Conservation (phyloP, 2,113 vertebrate species). For the Bungarus multicinctus region DNA sequence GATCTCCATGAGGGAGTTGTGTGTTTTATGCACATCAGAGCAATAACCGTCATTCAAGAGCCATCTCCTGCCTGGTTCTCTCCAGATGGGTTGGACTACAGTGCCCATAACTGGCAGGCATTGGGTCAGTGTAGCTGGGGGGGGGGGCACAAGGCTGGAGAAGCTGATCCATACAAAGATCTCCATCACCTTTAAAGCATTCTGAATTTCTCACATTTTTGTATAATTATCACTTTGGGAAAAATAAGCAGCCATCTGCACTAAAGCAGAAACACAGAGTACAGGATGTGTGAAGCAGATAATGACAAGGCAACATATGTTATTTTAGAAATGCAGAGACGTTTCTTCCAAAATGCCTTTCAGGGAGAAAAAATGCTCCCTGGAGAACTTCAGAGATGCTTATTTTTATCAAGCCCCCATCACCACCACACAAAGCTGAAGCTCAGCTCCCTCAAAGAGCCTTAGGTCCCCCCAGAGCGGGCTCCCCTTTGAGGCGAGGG, state of each 20-base stretch:
- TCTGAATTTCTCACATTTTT: neutral
- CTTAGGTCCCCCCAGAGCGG: neutral
- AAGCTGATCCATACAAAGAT: neutral
- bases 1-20: neutral
- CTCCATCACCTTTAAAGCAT: neutral
- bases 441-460: neutral
- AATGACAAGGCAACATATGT: neutral
- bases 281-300: constrained; percentile 6
- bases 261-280: neutral
- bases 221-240: constrained; percentile 3
- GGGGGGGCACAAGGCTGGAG: neutral
- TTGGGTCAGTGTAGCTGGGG: neutral
- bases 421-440: neutral
- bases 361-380: neutral
- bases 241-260: neutral
- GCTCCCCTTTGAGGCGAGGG: neutral
- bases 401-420: neutral
- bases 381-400: neutral
- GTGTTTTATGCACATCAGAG: too few species aligned
- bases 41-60: too few species aligned
- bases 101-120: neutral
- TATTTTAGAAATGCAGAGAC: constrained; percentile 9
- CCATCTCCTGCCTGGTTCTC: neutral
- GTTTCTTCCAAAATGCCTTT: neutral
- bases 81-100: neutral